Evolutionary conservation across 2,113 vertebrate species (phyloP), one percentile per base, ranked within the genome.

Genomic region (Saguinus midas): DNA sequence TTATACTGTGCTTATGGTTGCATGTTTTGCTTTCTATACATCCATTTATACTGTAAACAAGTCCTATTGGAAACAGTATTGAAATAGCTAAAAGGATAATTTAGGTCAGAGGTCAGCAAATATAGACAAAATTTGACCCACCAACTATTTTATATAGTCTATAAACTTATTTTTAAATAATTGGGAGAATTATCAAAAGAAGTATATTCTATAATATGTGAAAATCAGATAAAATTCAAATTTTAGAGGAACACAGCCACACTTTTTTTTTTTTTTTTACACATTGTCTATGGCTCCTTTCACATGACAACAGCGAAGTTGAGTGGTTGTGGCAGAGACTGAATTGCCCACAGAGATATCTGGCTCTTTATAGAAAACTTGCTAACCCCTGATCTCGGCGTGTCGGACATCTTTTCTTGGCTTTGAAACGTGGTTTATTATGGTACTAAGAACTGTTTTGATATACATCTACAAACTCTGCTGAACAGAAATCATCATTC

Each of bases 391-490:
- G 27, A 32, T 73, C 43, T 84, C 37, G 9, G 6, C 13, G 1
- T 75, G 32, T 78, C 76, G 43, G 40, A 23, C 27, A 79, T 70
- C 27, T 40, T 55, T 72, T 66, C 57, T 70, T 64, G 25, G 21
- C 68, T 94, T 91, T 92, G 79, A 91, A 90, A 89, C 23, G 50
- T 68, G 9, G 29, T 45, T 95, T 98, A 43, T 57, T 93, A 48
- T 5, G 14, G 23, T 52, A 64, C 50, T 66, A 35, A 55, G 72
- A 80, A 90, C 57, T 48, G 4, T 84, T 87, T 87, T 81, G 80
- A 27, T 61, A 4, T 79, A 72, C 76, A 17, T 81, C 57, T 66
- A 55, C 78, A 72, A 84, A 52, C 73, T 92, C 25, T 40, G 1
- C 27, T 52, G 8, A 81, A 50, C 75, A 96, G 45, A 88, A 58